These are phyloP conservation scores for Zaprionus lachaisei DNA, from an alignment of 1,140 invertebrate genomes.

Conservation along the genomic window DNA sequence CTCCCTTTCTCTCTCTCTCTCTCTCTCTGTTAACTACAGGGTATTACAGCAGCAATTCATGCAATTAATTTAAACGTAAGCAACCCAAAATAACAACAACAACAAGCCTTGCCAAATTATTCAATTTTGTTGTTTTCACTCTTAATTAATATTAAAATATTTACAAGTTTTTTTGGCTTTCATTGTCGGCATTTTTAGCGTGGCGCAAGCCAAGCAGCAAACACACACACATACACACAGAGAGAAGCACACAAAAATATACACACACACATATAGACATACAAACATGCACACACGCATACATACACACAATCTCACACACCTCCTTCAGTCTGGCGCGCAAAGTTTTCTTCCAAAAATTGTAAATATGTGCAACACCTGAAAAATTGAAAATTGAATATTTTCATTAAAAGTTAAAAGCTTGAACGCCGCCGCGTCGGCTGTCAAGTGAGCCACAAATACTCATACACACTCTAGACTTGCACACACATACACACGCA, in stretches of 20 bases:
- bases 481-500: conserved; percentile 1
- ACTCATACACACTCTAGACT: background rate
- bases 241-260: background rate
- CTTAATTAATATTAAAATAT: conserved; percentile 78
- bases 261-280: background rate
- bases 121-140: conserved; percentile 38
- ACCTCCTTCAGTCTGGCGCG: background rate
- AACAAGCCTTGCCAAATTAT: conserved; percentile 54
- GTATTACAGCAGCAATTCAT: conserved; percentile 45
- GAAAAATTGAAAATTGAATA: conserved; percentile 83
- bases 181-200: conserved; percentile 5
- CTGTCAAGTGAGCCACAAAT: conserved; percentile 48
- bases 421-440: conserved; percentile 40
- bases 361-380: conserved; percentile 79
- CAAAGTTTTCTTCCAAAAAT: conserved; percentile 59
- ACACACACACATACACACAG: background rate
- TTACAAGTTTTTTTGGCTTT: conserved; percentile 46
- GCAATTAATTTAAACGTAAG: conserved; percentile 48
- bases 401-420: conserved; percentile 81
- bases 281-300: background rate
- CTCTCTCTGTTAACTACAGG: background rate
- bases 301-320: background rate
- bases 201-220: background rate
- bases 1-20: too few relatives aligned
- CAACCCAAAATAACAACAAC: conserved; percentile 17